These are phyloP conservation scores for Glyphotaelius pellucidus DNA, from an alignment of 2,888 invertebrate species.

Conservation along the genomic window DNA sequence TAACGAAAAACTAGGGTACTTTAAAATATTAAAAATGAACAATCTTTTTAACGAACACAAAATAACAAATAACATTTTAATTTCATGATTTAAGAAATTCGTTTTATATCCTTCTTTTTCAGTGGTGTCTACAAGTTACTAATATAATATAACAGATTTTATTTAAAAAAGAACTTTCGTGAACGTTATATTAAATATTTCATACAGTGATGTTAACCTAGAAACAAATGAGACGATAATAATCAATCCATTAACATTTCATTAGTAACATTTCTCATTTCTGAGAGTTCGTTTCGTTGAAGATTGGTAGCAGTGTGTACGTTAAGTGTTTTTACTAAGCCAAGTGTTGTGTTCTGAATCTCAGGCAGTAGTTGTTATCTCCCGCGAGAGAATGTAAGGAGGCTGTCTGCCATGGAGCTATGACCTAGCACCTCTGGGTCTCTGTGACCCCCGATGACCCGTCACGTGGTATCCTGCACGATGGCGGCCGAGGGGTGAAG, in stretches of 20 bases:
- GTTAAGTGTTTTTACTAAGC: neutral
- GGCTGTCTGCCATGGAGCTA: slow-evolving; percentile 41
- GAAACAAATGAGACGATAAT: neutral
- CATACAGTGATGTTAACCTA: neutral
- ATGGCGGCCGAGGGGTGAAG: slow-evolving; percentile 29
- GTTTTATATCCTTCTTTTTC: neutral
- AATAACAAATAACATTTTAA: neutral
- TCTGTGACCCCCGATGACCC: slow-evolving; percentile 43
- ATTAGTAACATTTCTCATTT: neutral
- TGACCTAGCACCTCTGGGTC: slow-evolving; percentile 46
- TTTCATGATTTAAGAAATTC: neutral
- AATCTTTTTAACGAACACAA: neutral
- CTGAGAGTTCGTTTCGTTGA: neutral
- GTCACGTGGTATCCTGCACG: slow-evolving; percentile 5
- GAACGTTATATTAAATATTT: neutral
- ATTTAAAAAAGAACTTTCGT: neutral
- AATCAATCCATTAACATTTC: neutral
- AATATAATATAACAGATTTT: neutral
- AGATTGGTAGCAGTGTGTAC: neutral
- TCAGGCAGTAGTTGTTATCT: neutral
- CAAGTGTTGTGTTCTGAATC: neutral
- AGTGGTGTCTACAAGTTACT: neutral
- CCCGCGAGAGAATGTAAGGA: slow-evolving; percentile 3
- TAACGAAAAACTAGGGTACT: neutral
- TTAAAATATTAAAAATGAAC: neutral